phyloP scores from a whole-genome alignment of 1,140 invertebrate genomes.

The Diplogasteroides magnus region DNA sequence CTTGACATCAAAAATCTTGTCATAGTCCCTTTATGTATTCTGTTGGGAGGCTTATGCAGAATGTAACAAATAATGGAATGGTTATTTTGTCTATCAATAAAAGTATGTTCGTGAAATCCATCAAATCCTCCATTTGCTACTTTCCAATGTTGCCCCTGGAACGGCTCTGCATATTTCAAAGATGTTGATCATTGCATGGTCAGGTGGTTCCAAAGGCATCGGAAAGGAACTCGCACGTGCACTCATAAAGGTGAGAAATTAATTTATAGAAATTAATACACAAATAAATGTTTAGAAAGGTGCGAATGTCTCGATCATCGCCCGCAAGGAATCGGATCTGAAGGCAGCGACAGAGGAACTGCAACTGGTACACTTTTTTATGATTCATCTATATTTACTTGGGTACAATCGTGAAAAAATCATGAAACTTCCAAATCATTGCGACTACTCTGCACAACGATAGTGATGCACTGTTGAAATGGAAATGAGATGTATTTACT shows the following conservation, averaged over 20 bases:
- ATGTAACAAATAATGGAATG: too few relatives aligned
- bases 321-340: conserved; percentile 66
- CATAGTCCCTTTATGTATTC: too few relatives aligned
- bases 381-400: too few relatives aligned
- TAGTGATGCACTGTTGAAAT: too few relatives aligned
- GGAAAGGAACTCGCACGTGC: conserved; percentile 75
- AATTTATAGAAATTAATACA: background rate
- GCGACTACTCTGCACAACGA: too few relatives aligned
- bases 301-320: conserved; percentile 80
- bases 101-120: conserved; percentile 26
- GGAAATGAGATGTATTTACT: too few relatives aligned
- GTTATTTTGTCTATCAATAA: too few relatives aligned
- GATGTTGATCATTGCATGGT: background rate
- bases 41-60: too few relatives aligned
- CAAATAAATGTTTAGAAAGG: conserved; percentile 60
- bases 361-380: conserved; percentile 2
- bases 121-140: conserved; percentile 3
- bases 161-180: background rate
- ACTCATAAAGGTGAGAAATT: conserved; percentile 61
- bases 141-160: too few relatives aligned
- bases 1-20: too few relatives aligned
- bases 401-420: too few relatives aligned
- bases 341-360: conserved; percentile 24
- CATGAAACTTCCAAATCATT: too few relatives aligned
- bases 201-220: conserved; percentile 90